Base-by-base conservation (phyloP, 2,113 vertebrate genomes). In the Cinclus cinclus region DNA sequence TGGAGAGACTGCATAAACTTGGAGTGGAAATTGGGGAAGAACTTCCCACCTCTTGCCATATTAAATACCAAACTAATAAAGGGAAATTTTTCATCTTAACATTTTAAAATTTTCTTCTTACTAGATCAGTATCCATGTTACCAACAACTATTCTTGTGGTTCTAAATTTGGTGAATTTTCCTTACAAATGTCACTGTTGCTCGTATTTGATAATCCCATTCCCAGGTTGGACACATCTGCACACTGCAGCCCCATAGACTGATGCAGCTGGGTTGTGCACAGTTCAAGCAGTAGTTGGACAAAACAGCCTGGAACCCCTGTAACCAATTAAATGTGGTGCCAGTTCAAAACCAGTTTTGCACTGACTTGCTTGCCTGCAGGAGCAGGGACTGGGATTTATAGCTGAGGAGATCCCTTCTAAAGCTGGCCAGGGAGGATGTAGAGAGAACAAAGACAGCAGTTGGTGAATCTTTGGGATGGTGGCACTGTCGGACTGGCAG, bases 401-500 rank as follows among this genome's bases (percentile, higher is more conserved):
- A 33, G 47, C n/a, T 49, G 27, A 42, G 46, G 35, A 55, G 23
- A 47, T 42, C 60, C 42, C 39, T 59, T 65, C 55, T 3, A 1
- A n/a, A 13, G 37, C 50, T 60, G n/a, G 3, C 22, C 50, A 5
- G 20, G 46, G 59, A 22, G 41, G 31, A 18, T 9, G 3, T 1
- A 30, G 39, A 39, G 59, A 39, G 13, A 47, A 23, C 50, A 19
- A 30, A 42, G 49, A 11, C 6, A 4, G n/a, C 2, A 6, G 8
- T 0, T 13, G n/a, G 35, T 23, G 30, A 60, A 13, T 22, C 49
- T 58, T 60, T 4, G 24, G 70, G 49, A 27, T 0, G 2, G 41
- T 0, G 1, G 44, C 3, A 1, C 10, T 37, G 33, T 33, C 0
- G 0, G 11, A 3, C 27, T 7, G 52, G 30, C 0, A 0, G 21